Evolutionary conservation across 2,113 vertebrate species (phyloP).

Genomic region (Syrrhaptes paradoxus): DNA sequence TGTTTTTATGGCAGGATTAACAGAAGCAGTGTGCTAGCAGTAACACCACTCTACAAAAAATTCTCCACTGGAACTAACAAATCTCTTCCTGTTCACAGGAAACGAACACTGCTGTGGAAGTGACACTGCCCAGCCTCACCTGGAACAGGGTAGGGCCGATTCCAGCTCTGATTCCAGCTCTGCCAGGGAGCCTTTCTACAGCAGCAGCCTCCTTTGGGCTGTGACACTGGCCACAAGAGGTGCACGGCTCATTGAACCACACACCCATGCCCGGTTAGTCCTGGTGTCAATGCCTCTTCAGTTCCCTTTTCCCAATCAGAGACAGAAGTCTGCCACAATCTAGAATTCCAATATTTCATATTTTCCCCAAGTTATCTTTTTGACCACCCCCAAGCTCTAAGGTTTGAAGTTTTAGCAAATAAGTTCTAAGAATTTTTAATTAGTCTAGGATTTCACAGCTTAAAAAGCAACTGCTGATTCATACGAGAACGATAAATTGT

Average conservation of each 20-base stretch:
- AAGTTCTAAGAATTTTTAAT: not conserved
- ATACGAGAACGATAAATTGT: not conserved
- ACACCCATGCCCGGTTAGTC: not conserved
- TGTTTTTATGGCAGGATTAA: not conserved
- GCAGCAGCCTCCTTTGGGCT: conserved; percentile 18
- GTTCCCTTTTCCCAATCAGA: not conserved
- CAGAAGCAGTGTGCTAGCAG: not conserved
- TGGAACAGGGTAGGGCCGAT: not conserved
- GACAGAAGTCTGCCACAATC: not conserved
- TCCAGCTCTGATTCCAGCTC: too few species aligned
- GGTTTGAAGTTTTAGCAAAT: not conserved
- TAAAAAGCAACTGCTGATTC: not conserved
- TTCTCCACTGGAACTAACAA: not conserved
- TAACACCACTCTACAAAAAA: not conserved
- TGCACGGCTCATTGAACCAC: not conserved
- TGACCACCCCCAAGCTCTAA: not conserved
- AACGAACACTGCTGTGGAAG: not conserved
- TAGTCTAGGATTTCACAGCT: not conserved
- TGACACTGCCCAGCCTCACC: not conserved
- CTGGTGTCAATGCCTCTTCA: not conserved
- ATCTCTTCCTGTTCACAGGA: not conserved
- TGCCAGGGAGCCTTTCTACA: not conserved
- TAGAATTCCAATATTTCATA: not conserved
- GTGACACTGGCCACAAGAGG: not conserved
- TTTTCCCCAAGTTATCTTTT: not conserved